Evolutionary conservation across 2,113 vertebrate species (phyloP).

Genomic region (Menidia beryllina): DNA sequence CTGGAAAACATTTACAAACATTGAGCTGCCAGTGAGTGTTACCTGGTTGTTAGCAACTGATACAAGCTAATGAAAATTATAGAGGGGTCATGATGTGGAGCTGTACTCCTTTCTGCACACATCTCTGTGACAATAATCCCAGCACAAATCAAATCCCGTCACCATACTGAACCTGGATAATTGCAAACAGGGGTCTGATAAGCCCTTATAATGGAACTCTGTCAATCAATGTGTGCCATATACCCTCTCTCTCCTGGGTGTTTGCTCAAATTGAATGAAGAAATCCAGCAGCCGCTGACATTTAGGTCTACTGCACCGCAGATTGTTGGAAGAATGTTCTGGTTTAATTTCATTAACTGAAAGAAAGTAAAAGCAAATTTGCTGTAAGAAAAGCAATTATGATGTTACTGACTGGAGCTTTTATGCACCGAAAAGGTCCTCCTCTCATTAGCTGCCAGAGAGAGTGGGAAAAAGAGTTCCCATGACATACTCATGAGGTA

Average conservation of each 20-base stretch:
- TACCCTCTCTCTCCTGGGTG: conserved; percentile 81
- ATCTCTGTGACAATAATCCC: conserved; percentile 74
- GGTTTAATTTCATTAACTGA: conserved; percentile 96
- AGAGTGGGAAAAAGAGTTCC: conserved; percentile 27
- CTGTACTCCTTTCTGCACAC: conserved; percentile 52
- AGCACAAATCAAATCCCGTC: conserved; percentile 81
- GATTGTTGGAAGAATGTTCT: conserved; percentile 90
- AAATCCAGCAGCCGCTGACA: conserved; percentile 88
- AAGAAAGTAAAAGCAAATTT: conserved; percentile 99
- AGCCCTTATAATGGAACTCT: conserved; percentile 90
- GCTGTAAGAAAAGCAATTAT: conserved; percentile 98
- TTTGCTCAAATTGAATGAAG: conserved; percentile 90
- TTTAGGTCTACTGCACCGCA: conserved; percentile 89
- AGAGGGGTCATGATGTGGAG: conserved; percentile 53
- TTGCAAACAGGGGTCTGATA: conserved; percentile 84
- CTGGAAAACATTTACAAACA: conserved; percentile 13
- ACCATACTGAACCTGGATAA: conserved; percentile 87
- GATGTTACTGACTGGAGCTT: conserved; percentile 90
- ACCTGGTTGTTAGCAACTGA: conserved; percentile 23
- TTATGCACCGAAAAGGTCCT: conserved; percentile 86
- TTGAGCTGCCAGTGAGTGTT: conserved; percentile 14
- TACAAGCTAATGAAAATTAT: conserved; percentile 62
- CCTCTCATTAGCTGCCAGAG: conserved; percentile 81
- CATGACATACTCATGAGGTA: conserved; percentile 42
- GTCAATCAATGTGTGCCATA: conserved; percentile 88